These are phyloP conservation scores for Epicauta chinensis DNA, from an alignment of 1,140 invertebrate genomes.

Conservation along the genomic window DNA sequence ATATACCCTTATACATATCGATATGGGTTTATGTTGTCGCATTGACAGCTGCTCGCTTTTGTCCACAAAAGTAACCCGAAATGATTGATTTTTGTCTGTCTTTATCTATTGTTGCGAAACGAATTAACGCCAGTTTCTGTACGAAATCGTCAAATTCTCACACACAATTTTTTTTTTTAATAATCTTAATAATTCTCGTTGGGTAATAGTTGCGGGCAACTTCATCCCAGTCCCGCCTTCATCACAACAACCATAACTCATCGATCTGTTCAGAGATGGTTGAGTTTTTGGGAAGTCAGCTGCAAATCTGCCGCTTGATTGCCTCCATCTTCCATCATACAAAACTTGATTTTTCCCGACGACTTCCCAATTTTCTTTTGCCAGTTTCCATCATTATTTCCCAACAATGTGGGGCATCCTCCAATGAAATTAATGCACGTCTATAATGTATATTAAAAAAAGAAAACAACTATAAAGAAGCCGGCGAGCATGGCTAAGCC, in stretches of 20 bases:
- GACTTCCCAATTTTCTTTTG: constrained; percentile 6
- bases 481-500: constrained; percentile 12
- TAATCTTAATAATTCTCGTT: too few relatives aligned
- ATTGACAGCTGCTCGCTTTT: constrained; percentile 34
- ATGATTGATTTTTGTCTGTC: constrained; percentile 33
- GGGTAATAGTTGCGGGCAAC: not conserved
- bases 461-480: constrained; percentile 4
- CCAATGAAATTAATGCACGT: constrained; percentile 22
- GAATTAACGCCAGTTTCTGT: constrained; percentile 4
- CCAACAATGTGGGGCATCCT: too few relatives aligned
- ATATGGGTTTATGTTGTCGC: not conserved
- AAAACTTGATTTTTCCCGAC: constrained; percentile 2
- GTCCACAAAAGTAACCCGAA: constrained; percentile 32
- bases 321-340: not conserved
- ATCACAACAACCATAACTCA: constrained; percentile 27
- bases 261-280: constrained; percentile 35
- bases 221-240: not conserved
- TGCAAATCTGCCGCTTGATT: constrained; percentile 30
- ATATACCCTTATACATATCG: too few relatives aligned
- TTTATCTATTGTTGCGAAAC: constrained; percentile 13
- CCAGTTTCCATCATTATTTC: not conserved
- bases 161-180: not conserved
- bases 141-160: not conserved
- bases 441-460: too few relatives aligned
- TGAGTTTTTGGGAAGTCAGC: constrained; percentile 30